Conservation (phyloP, 2,113 vertebrate genomes). For the Mungos mungo region DNA sequence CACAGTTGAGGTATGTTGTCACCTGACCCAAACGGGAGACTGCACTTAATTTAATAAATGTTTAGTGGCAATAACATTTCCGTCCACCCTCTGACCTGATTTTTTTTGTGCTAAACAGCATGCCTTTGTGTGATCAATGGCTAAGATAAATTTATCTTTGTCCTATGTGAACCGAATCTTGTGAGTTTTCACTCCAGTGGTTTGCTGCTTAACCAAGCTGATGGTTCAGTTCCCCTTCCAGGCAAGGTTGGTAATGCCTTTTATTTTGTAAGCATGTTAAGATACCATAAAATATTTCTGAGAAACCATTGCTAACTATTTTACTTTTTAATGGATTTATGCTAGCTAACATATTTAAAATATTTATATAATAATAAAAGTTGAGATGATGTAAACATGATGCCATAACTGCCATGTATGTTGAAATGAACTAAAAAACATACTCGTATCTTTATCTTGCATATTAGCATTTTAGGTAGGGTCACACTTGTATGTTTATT, state of each 20-base stretch:
- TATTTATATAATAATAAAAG: slow-evolving; percentile 23
- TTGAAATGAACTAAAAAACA: slow-evolving; percentile 28
- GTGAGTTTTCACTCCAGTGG: background rate
- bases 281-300: background rate
- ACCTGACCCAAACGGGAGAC: background rate
- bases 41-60: background rate
- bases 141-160: slow-evolving; percentile 1
- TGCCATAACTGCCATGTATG: slow-evolving; percentile 12
- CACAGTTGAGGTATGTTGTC: background rate
- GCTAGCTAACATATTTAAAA: slow-evolving; percentile 34
- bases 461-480: slow-evolving; percentile 55
- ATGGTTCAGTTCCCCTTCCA: background rate
- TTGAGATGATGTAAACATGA: background rate
- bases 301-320: background rate
- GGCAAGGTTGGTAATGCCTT: background rate
- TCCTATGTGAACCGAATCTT: background rate
- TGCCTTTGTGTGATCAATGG: background rate
- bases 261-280: background rate
- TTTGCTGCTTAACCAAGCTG: background rate
- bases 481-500: slow-evolving; percentile 27
- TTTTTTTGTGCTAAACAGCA: background rate
- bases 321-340: slow-evolving; percentile 47
- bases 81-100: background rate
- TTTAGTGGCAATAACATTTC: background rate
- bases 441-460: slow-evolving; percentile 15